These are phyloP conservation scores for Enteromius unitaeniatus DNA, from an alignment of 2,797 vertebrate genomes.

Conservation along the genomic window DNA sequence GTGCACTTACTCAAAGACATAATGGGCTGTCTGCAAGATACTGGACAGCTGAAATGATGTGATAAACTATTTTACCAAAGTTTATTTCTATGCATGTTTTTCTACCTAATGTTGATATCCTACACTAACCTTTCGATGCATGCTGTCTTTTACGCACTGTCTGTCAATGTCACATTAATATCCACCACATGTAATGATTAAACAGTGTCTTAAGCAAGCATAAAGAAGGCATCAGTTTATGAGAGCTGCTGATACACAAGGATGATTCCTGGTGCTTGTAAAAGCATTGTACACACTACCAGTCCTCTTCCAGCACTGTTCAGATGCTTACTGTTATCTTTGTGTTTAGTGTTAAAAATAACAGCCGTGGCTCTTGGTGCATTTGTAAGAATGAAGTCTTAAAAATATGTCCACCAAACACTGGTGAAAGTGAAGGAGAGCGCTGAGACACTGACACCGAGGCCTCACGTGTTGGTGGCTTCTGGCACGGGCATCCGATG, in stretches of 20 bases:
- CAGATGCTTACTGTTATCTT: neutral
- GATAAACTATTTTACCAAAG: neutral
- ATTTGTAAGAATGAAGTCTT: conserved; percentile 47
- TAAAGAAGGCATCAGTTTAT: neutral
- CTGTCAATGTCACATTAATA: neutral
- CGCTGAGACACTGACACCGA: conserved; percentile 49
- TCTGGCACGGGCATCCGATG: conserved; percentile 64
- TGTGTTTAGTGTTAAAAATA: conserved; percentile 2
- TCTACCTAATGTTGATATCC: neutral
- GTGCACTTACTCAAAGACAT: neutral
- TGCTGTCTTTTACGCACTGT: neutral
- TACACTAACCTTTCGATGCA: neutral
- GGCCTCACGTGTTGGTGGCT: conserved; percentile 61
- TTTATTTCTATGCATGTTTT: neutral
- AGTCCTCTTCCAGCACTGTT: neutral
- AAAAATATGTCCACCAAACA: conserved; percentile 54
- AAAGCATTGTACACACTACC: neutral
- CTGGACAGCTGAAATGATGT: neutral
- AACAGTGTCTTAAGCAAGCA: neutral
- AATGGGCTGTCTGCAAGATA: neutral
- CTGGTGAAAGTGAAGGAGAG: conserved; percentile 34
- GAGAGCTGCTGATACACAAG: neutral
- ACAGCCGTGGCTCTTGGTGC: neutral
- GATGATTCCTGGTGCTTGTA: neutral
- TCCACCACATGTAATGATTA: neutral